These are phyloP conservation scores for Fistularia commersonii DNA, from an alignment of 2,797 vertebrate species.

Conservation along the genomic window DNA sequence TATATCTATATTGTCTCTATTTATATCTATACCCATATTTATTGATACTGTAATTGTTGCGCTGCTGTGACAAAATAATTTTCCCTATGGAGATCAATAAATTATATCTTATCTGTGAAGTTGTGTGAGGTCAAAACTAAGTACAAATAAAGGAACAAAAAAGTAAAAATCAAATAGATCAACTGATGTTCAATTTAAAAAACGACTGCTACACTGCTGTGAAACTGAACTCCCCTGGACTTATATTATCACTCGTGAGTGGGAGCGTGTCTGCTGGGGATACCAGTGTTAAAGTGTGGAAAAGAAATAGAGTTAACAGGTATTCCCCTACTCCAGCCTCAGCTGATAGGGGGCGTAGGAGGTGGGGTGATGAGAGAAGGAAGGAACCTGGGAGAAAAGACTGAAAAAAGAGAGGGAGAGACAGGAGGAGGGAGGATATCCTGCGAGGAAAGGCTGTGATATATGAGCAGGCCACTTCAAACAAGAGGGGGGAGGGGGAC, in stretches of 20 bases:
- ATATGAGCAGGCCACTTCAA: slow-evolving; percentile 73
- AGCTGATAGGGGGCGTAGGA: slow-evolving; percentile 9
- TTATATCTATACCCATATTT: too few relatives aligned
- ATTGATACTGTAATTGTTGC: too few relatives aligned
- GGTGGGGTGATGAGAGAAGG: slow-evolving; percentile 20
- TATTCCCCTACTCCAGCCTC: slow-evolving; percentile 31
- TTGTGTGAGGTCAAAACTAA: too few relatives aligned
- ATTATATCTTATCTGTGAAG: too few relatives aligned
- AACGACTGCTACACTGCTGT: too few relatives aligned
- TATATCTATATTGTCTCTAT: too few relatives aligned
- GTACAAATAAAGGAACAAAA: too few relatives aligned
- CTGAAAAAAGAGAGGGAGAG: slow-evolving; percentile 31
- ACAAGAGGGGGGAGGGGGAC: slow-evolving; percentile 52
- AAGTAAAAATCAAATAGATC: too few relatives aligned
- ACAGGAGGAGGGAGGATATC: slow-evolving; percentile 66
- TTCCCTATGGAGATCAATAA: too few relatives aligned
- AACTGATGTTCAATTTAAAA: too few relatives aligned
- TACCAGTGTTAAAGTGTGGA: slow-evolving; percentile 50
- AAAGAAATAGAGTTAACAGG: slow-evolving; percentile 61
- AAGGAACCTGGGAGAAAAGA: slow-evolving; percentile 23
- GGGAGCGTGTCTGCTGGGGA: slow-evolving; percentile 26
- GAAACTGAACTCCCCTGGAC: neutral
- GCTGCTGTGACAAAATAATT: too few relatives aligned
- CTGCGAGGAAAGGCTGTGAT: slow-evolving; percentile 63
- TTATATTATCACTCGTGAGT: slow-evolving; percentile 5